These are phyloP conservation scores for Laothoe populi DNA, from an alignment of 2,888 invertebrate species.

Conservation along the genomic window DNA sequence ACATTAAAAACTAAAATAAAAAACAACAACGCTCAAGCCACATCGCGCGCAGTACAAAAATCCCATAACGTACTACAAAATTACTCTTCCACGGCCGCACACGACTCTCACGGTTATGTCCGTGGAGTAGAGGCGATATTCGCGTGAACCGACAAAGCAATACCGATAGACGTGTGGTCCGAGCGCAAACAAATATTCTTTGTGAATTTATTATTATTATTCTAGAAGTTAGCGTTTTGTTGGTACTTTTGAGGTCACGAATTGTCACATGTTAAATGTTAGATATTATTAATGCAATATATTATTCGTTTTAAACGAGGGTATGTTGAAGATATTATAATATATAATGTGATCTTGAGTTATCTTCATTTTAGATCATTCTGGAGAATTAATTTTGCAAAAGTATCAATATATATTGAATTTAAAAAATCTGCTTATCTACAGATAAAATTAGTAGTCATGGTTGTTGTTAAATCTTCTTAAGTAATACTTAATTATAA, in stretches of 20 bases:
- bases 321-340: neutral
- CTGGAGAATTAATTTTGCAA: no score
- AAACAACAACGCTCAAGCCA: slow-evolving; percentile 50
- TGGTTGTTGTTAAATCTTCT: no score
- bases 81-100: slow-evolving; percentile 56
- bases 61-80: slow-evolving; percentile 80
- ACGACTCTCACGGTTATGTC: slow-evolving; percentile 60
- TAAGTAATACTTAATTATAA: no score
- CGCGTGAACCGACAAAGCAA: slow-evolving; percentile 43
- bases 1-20: slow-evolving; percentile 28
- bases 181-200: slow-evolving; percentile 56
- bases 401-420: no score
- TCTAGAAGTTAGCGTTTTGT: slow-evolving; percentile 23
- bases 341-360: no score
- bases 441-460: no score
- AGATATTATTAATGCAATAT: neutral
- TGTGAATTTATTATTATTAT: slow-evolving; percentile 35
- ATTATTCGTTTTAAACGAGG: neutral
- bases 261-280: neutral
- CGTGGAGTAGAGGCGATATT: slow-evolving; percentile 52
- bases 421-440: no score
- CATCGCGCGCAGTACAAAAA: slow-evolving; percentile 54
- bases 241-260: neutral
- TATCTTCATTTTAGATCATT: no score
- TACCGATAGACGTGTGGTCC: slow-evolving; percentile 65